Conservation (phyloP, 2,113 vertebrate genomes). For the Amphilophus citrinellus region DNA sequence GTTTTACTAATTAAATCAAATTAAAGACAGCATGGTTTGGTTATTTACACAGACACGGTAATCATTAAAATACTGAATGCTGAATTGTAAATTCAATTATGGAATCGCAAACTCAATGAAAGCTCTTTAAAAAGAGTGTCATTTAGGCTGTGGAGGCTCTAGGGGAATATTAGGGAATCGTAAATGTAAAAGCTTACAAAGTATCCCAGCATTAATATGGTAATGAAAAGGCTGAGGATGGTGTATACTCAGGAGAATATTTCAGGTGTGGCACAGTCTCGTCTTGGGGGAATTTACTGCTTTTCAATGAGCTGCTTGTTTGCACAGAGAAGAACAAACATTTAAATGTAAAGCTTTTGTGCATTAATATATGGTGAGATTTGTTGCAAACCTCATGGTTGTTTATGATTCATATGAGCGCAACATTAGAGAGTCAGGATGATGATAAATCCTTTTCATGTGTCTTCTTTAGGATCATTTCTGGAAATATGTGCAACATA, state of each 20-base stretch:
- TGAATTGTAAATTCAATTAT: constrained; percentile 5
- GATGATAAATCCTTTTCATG: constrained; percentile 48
- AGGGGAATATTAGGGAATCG: constrained; percentile 11
- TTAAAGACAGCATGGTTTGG: not conserved
- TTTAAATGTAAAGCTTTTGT: not conserved
- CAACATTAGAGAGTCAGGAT: not conserved
- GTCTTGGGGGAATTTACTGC: constrained; percentile 21
- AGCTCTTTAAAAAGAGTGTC: not conserved
- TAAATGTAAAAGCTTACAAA: constrained; percentile 28
- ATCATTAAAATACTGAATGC: not conserved
- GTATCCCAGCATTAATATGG: constrained; percentile 24
- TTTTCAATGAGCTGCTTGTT: constrained; percentile 31
- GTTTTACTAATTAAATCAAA: constrained; percentile 9
- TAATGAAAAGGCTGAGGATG: constrained; percentile 5
- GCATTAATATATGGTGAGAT: not conserved
- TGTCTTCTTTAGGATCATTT: constrained; percentile 79
- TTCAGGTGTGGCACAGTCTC: not conserved
- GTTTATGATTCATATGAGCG: constrained; percentile 35
- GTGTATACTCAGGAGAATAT: constrained; percentile 1
- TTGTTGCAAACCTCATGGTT: not conserved
- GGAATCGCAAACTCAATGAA: not conserved
- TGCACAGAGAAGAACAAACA: constrained; percentile 20
- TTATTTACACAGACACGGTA: not conserved
- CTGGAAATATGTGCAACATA: constrained; percentile 75
- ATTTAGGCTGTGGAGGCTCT: constrained; percentile 6